Conservation (phyloP, 2,888 invertebrate species). For the Cheilosia pagana region DNA sequence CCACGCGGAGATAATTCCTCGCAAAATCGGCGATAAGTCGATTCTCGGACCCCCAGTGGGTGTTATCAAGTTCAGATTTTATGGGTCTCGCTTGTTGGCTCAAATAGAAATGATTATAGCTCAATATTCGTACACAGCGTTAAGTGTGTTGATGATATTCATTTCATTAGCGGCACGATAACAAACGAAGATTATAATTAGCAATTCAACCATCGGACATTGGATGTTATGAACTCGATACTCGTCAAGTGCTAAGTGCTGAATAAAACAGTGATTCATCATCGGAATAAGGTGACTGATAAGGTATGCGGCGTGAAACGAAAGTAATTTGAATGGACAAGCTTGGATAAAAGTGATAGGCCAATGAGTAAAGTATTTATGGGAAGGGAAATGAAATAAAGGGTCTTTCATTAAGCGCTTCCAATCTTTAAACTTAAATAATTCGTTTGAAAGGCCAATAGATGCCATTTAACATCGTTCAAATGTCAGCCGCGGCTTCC, state of each 20-base stretch:
- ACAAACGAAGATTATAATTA: constrained; percentile 8
- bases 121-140: not conserved
- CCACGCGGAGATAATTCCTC: not conserved
- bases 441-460: too few relatives aligned
- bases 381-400: too few relatives aligned
- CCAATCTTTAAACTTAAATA: too few relatives aligned
- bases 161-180: constrained; percentile 12
- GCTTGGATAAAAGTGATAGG: too few relatives aligned
- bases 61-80: constrained; percentile 32
- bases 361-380: too few relatives aligned
- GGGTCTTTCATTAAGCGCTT: too few relatives aligned
- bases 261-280: constrained; percentile 16
- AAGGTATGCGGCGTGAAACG: not conserved
- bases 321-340: too few relatives aligned
- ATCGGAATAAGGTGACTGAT: not conserved
- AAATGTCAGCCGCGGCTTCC: too few relatives aligned
- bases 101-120: not conserved
- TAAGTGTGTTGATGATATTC: not conserved
- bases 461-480: too few relatives aligned
- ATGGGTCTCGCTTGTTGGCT: not conserved
- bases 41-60: not conserved
- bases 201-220: not conserved
- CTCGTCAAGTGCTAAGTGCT: constrained; percentile 5
- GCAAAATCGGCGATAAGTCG: not conserved
- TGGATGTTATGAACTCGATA: not conserved